Base-by-base conservation (phyloP, 2,113 vertebrate species). In the Spilogale gracilis region DNA sequence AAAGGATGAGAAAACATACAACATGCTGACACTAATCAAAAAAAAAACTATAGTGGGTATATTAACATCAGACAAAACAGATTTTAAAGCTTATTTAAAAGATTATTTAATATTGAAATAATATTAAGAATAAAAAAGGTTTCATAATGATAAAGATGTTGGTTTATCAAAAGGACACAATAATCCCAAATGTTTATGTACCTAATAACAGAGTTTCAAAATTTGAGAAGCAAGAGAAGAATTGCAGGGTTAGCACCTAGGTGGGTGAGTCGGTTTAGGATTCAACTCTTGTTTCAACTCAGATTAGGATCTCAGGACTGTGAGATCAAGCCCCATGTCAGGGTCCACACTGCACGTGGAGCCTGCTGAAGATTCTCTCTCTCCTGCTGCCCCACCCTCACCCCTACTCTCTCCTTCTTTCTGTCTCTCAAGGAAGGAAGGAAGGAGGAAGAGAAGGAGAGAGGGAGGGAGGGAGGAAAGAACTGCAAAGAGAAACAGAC, bases 141-240 rank as follows among this genome's bases (percentile, higher is more conserved):
- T 79, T 84, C 61, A 73, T 67, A 89, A 79, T 50, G 63, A 89
- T 30, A 61, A 78, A 94, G 65, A 17, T 20, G 9, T 74, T 8
- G 21, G 61, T 17, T 88, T 79, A 91, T 78, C n/a, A 78, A 94
- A 91, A 92, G 25, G 2, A 83, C 5, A 0, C 71, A 93, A 56
- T 23, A 84, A 79, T 67, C 45, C 20, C 63, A 94, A 95, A 45
- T 48, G 14, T 82, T 91, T 95, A 81, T 67, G 17, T 60, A 60
- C 30, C 90, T n/a, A 88, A 54, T 71, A 83, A 76, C 25, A 78
- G 18, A 87, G 4, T 16, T 76, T 74, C 32, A 88, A 92, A 94
- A 92, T 56, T 43, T 30, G 56, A 80, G 9, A 56, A 30, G 61
- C 27, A 65, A 83, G 60, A 60, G 94, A 32, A 88, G 14, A 30